Evolutionary conservation across 1,140 invertebrate genomes (phyloP), one percentile per base, ranked within the genome.

Genomic region (Drosophila kurseongensis): DNA sequence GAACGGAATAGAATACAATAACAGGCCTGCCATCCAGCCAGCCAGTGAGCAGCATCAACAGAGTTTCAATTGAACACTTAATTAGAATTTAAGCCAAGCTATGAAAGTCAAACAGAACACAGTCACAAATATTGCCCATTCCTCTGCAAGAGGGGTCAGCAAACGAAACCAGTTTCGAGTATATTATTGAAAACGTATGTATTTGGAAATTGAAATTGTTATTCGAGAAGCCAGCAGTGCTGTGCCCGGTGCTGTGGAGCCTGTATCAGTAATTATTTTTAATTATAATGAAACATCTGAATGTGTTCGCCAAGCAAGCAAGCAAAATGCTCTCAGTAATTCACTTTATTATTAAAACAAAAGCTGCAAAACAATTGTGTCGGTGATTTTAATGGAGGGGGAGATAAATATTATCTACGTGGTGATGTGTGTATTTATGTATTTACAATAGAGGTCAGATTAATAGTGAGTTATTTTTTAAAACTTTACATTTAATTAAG

Each of bases 181-280:
- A 51, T 73, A 67, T 67, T 59, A 75, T 67, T 48, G n/a, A 66
- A 57, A 74, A 58, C 57, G 60, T 77, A 66, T 58, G 60, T 77
- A 82, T 78, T 78, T 60, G 58, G 68, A 61, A 80, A 61, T 51
- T 61, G 10, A 75, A 75, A 86, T 81, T 86, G 82, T 81, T 81
- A 78, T 78, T 67, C 51, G 47, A 55, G 50, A 60, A 45, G 69
- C 69, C 67, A 47, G 23, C 10, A 18, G 41, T 27, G n/a, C 18
- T 10, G 32, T 35, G 40, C 36, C 60, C 41, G 41, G 41, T 47
- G 52, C 42, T 58, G 32, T 48, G 51, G 67, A 48, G 67, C 51
- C 65, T 71, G 67, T 71, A 57, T 76, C 82, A 77, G 79, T 63
- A 68, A 79, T 78, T 81, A 83, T 62, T 80, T 89, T 81, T 75